Evolutionary conservation across 2,113 vertebrate species (phyloP).

Genomic region (Morone saxatilis): DNA sequence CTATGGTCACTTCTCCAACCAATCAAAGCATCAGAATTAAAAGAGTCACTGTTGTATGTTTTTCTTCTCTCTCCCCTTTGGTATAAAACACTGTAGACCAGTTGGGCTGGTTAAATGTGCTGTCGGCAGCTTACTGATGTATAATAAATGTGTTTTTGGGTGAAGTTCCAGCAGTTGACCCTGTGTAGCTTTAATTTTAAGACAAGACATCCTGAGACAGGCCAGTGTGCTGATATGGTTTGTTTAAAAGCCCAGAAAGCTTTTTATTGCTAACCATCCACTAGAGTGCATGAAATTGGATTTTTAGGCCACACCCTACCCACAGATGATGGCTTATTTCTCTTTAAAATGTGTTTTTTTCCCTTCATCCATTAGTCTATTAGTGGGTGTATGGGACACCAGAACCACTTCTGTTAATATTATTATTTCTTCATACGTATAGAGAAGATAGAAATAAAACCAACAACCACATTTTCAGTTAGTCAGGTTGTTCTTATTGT

Average conservation of each 20-base stretch:
- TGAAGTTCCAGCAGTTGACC: background rate
- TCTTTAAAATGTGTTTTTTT: background rate
- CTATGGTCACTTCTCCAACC: background rate
- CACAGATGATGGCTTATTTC: background rate
- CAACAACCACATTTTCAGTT: background rate
- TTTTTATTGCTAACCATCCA: background rate
- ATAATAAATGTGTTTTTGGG: background rate
- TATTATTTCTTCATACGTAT: background rate
- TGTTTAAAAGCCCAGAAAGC: background rate
- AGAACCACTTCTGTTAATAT: background rate
- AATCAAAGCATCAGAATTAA: too few species aligned
- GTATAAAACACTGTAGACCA: background rate
- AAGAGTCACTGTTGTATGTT: background rate
- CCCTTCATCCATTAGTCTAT: background rate
- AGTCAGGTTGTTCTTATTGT: background rate
- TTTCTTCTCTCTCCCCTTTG: background rate
- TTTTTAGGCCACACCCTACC: background rate
- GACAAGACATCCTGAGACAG: too few species aligned
- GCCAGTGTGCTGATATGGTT: background rate
- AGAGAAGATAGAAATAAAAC: background rate
- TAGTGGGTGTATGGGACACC: background rate
- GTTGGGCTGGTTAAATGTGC: background rate
- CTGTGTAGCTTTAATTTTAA: background rate
- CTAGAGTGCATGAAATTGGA: constrained; percentile 2
- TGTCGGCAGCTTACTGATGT: background rate